Percentiles rank a stretch among this genome's conserved stretches.
These are phyloP conservation scores for Lydus trimaculatus DNA, from an alignment of 2,888 invertebrate genomes.

Conservation along the genomic window DNA sequence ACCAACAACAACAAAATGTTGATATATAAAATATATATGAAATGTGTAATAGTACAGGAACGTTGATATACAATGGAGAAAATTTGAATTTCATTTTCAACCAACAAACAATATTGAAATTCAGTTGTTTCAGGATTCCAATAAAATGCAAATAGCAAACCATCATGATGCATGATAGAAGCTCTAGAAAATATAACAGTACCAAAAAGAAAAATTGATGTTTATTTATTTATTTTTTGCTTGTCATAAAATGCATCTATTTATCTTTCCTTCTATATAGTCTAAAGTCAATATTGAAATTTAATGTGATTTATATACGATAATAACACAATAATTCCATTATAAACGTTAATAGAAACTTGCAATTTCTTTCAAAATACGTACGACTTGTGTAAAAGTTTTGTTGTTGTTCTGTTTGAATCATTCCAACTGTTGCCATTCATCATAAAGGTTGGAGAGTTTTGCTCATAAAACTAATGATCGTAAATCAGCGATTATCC, in stretches of 20 bases:
- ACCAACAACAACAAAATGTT: neutral
- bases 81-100: constrained; percentile 53
- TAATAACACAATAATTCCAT: neutral
- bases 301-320: neutral
- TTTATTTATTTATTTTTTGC: constrained; percentile 38
- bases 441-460: constrained; percentile 5
- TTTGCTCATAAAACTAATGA: constrained; percentile 8
- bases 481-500: constrained; percentile 10
- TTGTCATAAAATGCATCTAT: constrained; percentile 12
- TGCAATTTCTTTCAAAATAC: neutral
- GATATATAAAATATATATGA: constrained; percentile 7
- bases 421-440: constrained; percentile 13
- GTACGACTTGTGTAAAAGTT: neutral
- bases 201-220: constrained; percentile 51
- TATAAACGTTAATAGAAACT: neutral
- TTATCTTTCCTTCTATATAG: neutral
- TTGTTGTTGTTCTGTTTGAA: constrained; percentile 32
- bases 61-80: constrained; percentile 41
- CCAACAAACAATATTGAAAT: constrained; percentile 57
- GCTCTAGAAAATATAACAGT: constrained; percentile 47
- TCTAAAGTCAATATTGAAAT: neutral
- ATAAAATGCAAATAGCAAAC: constrained; percentile 57
- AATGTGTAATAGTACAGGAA: constrained; percentile 4
- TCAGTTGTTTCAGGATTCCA: constrained; percentile 52
- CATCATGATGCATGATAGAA: constrained; percentile 51